Percentiles rank a stretch among this genome's conserved stretches.
Evolutionary conservation across 2,797 vertebrate species (phyloP).

Genomic region (Channa striata): DNA sequence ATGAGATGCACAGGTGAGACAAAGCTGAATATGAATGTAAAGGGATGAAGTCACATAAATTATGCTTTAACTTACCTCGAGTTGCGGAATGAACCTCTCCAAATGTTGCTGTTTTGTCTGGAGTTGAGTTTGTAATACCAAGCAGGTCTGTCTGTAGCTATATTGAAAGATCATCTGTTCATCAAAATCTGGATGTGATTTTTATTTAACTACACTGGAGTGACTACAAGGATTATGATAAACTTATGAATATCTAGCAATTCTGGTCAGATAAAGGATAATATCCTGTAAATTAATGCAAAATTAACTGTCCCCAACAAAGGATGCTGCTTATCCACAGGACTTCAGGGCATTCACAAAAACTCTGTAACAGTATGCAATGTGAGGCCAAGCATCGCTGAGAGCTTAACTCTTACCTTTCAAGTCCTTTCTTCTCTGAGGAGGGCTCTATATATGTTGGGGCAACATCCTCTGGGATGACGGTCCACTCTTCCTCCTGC

Average conservation of each 20-base stretch:
- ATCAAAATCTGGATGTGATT: background rate
- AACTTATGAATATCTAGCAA: background rate
- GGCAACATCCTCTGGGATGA: constrained; percentile 39
- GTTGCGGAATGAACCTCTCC: constrained; percentile 58
- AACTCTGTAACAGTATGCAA: background rate
- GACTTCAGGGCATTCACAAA: too few species aligned
- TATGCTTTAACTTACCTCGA: constrained; percentile 36
- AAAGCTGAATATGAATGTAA: background rate
- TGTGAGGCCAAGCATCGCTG: background rate
- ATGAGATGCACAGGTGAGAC: too few species aligned
- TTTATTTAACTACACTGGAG: background rate
- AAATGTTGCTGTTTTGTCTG: constrained; percentile 73
- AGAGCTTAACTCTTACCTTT: constrained; percentile 57
- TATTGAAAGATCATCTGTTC: constrained; percentile 8
- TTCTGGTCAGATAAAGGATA: background rate
- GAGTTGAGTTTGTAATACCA: constrained; percentile 80
- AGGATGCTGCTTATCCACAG: too few species aligned
- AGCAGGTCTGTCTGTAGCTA: constrained; percentile 80
- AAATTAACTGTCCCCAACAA: background rate
- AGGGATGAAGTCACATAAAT: background rate
- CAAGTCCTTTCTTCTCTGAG: constrained; percentile 45
- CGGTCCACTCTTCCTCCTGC: constrained; percentile 68
- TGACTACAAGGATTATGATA: background rate
- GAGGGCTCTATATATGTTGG: constrained; percentile 33
- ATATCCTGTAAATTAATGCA: background rate